Conservation (phyloP, 2,888 invertebrate genomes). For the Thecophora atra region DNA sequence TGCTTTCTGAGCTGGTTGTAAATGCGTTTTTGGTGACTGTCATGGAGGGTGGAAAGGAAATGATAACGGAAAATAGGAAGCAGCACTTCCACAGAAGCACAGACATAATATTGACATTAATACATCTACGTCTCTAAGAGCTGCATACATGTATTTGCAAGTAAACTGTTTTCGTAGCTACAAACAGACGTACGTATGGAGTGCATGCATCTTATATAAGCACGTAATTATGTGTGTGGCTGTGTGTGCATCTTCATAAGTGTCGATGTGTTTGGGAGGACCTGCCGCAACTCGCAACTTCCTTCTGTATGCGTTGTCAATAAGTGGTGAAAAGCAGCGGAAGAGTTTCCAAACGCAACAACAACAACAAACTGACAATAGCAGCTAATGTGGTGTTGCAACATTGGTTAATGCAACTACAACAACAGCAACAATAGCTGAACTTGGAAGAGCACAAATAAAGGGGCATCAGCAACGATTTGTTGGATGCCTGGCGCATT, state of each 20-base stretch:
- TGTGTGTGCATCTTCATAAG: neutral
- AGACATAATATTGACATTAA: constrained; percentile 31
- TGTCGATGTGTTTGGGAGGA: neutral
- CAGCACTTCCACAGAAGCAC: constrained; percentile 7
- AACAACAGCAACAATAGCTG: constrained; percentile 14
- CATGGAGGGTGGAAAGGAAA: neutral
- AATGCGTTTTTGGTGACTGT: too few relatives aligned
- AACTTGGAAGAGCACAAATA: neutral
- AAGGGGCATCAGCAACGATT: neutral
- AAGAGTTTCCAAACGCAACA: constrained; percentile 13
- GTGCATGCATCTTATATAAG: neutral
- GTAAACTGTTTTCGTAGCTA: neutral
- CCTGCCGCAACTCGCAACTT: constrained; percentile 3
- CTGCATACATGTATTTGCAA: neutral
- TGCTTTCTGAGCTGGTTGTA: too few relatives aligned
- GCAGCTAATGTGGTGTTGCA: too few relatives aligned
- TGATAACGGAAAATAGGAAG: neutral
- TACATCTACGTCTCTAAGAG: constrained; percentile 10
- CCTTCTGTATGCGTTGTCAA: neutral
- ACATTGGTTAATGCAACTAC: neutral
- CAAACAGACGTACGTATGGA: neutral
- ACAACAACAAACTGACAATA: constrained; percentile 9
- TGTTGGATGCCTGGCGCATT: neutral
- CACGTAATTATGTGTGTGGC: neutral
- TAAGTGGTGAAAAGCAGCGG: constrained; percentile 4